Base-by-base conservation (phyloP, 2,888 invertebrate genomes). In the Xanthia togata region DNA sequence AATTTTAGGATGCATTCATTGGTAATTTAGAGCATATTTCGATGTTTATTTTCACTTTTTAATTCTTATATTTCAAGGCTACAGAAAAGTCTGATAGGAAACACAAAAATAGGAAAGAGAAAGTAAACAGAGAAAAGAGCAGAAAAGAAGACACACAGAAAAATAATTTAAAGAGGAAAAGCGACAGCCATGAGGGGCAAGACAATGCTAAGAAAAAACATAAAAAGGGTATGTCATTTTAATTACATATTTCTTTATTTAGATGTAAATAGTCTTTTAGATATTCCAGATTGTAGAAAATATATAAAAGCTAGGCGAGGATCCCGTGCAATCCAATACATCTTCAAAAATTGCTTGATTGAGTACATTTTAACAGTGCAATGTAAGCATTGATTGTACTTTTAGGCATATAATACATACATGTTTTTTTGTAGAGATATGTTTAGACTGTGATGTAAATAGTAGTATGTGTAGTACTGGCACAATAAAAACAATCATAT, bases 131-230 rank as follows among this genome's bases (percentile, higher is more conserved):
- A 82, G 92, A 92, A 65, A 93, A 91, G 71, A 91, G 81, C 55
- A 93, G 89, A 82, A 92, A 87, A 85, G 91, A 93, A 59, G 93
- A 94, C 55, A 64, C 78, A 20, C 86, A 88, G 55, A 94, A 91
- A 81, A 95, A 92, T 79, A 85, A 85, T 64, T 85, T 92, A 35
- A 96, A 96, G 85, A 91, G 96, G 70, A 96, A 94, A 91, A 94
- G 93, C 87, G 94, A 94, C 86, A 87, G 88, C 38, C 55, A 69
- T 53, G 81, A 87, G 72, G 91, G 90, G 57, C 92, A 90, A 53
- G 90, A 82, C 55, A 80, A 90, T 57, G 85, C 87, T 1, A 92
- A 87, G 68, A 93, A 93, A 79, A 93, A 90, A 83, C 85, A 84
- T 38, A 94, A 91, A 88, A 91, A 91, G 85, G 96, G 96, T 96